These are phyloP conservation scores for Eulemur rufifrons DNA, from an alignment of 2,113 vertebrate genomes.

Conservation along the genomic window DNA sequence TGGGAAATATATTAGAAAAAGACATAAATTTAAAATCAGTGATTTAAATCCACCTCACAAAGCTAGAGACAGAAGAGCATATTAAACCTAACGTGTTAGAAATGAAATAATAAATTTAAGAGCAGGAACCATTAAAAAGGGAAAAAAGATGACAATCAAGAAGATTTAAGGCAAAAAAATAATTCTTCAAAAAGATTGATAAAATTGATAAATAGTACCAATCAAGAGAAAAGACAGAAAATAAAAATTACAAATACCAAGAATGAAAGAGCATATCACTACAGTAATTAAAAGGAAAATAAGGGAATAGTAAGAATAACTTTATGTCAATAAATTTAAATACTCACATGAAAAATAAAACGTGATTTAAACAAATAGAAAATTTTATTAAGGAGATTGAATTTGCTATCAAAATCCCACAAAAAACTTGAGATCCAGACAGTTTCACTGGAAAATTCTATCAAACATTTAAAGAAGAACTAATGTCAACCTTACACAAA, in stretches of 20 bases:
- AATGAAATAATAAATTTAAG: not conserved
- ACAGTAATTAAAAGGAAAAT: not conserved
- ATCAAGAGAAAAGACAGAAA: not conserved
- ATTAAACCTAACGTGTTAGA: not conserved
- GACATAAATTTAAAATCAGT: not conserved
- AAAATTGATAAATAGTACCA: not conserved
- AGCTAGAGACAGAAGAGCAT: not conserved
- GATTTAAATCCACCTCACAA: not conserved
- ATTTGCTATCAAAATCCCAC: not conserved
- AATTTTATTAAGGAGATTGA: not conserved
- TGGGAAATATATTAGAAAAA: not conserved
- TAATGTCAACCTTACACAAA: not conserved
- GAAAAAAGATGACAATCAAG: not conserved
- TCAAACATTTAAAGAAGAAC: not conserved
- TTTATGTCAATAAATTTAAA: not conserved
- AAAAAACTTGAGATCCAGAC: not conserved
- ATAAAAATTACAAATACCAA: not conserved
- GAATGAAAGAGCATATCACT: not conserved
- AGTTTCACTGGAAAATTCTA: no score
- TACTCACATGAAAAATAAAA: not conserved
- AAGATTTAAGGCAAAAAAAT: not conserved
- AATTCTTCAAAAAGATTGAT: not conserved
- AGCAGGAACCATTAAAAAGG: not conserved
- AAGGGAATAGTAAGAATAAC: not conserved
- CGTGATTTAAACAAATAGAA: not conserved